Evolutionary conservation across 1,140 invertebrate species (phyloP), one percentile per base, ranked within the genome.

Genomic region (Sitodiplosis mosellana): DNA sequence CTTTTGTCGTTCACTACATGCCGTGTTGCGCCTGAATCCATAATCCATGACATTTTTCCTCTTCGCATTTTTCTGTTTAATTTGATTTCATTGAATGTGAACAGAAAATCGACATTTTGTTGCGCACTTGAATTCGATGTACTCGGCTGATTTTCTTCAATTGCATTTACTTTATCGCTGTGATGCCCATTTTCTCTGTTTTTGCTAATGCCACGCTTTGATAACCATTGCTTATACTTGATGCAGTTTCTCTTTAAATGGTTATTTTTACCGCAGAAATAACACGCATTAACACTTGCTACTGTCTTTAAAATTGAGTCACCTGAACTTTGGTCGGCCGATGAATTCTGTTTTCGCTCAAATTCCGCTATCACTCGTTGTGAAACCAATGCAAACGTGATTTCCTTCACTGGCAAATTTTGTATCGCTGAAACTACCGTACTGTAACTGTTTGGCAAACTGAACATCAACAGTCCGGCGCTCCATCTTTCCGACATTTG

Each of bases 371-470:
- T n/a, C n/a, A n/a, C n/a, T n/a, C n/a, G n/a, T n/a, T n/a, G n/a
- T n/a, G n/a, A n/a, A n/a, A n/a, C n/a, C n/a, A n/a, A n/a, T n/a
- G n/a, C n/a, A n/a, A n/a, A 48, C 18, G 8, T 48, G 34, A 40
- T 18, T 20, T 20, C 40, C 46, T 12, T 20, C 18, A 21, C 46
- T 19, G 19, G 46, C 33, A 18, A n/a, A n/a, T n/a, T n/a, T 33
- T 22, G 15, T 17, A 12, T n/a, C 12, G 14, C 14, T 12, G 6
- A n/a, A 8, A 47, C 19, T 33, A 47, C n/a, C 6, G 27, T 47
- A 36, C 19, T 33, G 19, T 47, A 47, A 19, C 46, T 47, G 33
- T 33, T 5, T 36, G 46, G 46, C 37, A 47, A 36, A 27, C 46
- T 47, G 34, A 22, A 34, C n/a, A 47, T n/a, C 19, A 37, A 11